Evolutionary conservation across 2,113 vertebrate species (phyloP), one percentile per base, ranked within the genome.

Genomic region (Xiphophorus couchianus): DNA sequence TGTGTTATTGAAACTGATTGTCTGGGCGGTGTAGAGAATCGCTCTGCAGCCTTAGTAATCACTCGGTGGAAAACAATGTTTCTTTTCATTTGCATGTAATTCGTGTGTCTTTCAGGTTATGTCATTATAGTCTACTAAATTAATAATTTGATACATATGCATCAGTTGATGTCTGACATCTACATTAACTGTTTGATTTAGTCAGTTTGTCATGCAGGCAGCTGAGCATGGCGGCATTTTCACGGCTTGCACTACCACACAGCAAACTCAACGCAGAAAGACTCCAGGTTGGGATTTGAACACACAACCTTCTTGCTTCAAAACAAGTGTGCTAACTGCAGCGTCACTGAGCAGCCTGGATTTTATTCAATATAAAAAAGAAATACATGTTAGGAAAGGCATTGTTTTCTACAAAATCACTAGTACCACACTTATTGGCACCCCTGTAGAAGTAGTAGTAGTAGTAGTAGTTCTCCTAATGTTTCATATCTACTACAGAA

Each of bases 141-240:
- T 58, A 69, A 60, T 72, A 58, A 25, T 27, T 35, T 71, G 42
- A 27, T 28, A 33, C 29, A 12, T 9, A 35, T 68, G 25, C 9
- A 22, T 58, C 66, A 60, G 44, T 19, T 80, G 12, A 30, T 48
- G 37, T 31, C 73, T 83, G 65, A 76, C 71, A 78, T 84, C 78
- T 71, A 51, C 29, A 30, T 39, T 15, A 1, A n/a, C 65, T 64
- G 10, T 70, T 51, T 86, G 73, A 77, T 84, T 58, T 73, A 61
- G 39, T 71, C 4, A 3, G 5, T 78, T 64, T 78, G 14, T 10
- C 10, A 0, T 0, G 35, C 35, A 37, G 35, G 22, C 48, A 66
- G 0, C 3, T 5, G 22, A 22, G 51, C 22, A 10, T 17, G 2
- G 22, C 7, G 0, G 51, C 22, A n/a, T 25, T 3, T 54, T 8